These are phyloP conservation scores for Tinea semifulvella DNA, from an alignment of 2,888 invertebrate species.

Conservation along the genomic window DNA sequence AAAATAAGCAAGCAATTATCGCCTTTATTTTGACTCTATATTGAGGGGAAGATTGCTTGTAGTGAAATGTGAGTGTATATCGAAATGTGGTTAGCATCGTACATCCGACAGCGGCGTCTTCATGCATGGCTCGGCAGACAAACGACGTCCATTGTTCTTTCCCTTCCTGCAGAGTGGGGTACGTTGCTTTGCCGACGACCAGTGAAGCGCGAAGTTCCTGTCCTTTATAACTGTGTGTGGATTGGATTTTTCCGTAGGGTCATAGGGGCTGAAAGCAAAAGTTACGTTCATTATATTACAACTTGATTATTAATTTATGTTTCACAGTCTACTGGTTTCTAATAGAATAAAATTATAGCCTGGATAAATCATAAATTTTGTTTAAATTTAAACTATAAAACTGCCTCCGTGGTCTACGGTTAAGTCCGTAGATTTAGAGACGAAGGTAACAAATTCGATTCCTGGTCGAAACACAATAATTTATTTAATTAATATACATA, in stretches of 20 bases:
- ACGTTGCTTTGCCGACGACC: slow-evolving; percentile 8
- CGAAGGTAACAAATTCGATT: too few relatives aligned
- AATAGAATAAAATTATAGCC: too few relatives aligned
- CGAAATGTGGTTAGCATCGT: background rate
- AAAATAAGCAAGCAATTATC: background rate
- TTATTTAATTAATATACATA: too few relatives aligned
- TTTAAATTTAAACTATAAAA: too few relatives aligned
- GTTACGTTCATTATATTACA: too few relatives aligned
- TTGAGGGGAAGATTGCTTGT: background rate
- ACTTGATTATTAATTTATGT: too few relatives aligned
- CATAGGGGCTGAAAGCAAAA: background rate
- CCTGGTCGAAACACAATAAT: too few relatives aligned
- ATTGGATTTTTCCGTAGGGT: background rate
- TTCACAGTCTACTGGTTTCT: too few relatives aligned
- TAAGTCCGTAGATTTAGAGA: too few relatives aligned
- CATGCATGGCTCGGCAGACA: slow-evolving; percentile 14
- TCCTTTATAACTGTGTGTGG: slow-evolving; percentile 1
- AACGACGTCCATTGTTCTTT: slow-evolving; percentile 13
- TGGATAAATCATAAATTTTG: too few relatives aligned
- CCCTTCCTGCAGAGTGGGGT: slow-evolving; percentile 4
- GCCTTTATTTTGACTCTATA: background rate
- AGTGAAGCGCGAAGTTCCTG: slow-evolving; percentile 9
- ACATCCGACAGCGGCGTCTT: slow-evolving; percentile 12
- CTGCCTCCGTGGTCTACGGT: too few relatives aligned
- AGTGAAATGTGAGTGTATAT: background rate